A percentile compares a stretch with the other conserved stretches of the same genome.
Evolutionary conservation across 2,888 invertebrate genomes (phyloP).

Genomic region (Seladonia tumulorum): DNA sequence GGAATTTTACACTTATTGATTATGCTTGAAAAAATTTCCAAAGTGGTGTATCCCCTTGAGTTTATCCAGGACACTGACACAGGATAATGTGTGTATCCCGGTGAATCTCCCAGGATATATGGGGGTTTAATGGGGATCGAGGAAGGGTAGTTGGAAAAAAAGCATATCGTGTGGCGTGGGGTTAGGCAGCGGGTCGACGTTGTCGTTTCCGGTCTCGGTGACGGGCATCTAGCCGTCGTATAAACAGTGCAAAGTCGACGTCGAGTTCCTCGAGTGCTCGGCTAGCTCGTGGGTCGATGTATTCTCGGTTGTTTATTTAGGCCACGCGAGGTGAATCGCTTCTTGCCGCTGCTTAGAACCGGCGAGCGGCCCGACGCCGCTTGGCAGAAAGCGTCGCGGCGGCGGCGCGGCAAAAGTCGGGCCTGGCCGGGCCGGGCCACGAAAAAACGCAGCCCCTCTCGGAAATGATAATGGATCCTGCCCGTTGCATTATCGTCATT

Average conservation of each 20-base stretch:
- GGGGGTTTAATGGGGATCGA: too few species aligned
- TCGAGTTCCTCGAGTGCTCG: slow-evolving; percentile 64
- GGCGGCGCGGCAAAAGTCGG: neutral
- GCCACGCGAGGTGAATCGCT: slow-evolving; percentile 83
- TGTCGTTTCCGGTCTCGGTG: slow-evolving; percentile 45
- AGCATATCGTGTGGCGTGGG: neutral
- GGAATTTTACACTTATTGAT: too few species aligned
- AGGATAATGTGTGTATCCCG: too few species aligned
- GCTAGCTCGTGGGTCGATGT: slow-evolving; percentile 81
- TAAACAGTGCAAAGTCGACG: slow-evolving; percentile 60
- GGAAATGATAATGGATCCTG: slow-evolving; percentile 50
- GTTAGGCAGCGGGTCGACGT: neutral
- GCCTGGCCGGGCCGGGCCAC: neutral
- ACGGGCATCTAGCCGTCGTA: slow-evolving; percentile 36
- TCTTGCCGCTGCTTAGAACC: slow-evolving; percentile 65
- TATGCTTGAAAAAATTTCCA: too few species aligned
- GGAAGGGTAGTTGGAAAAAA: neutral
- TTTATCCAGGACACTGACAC: too few species aligned
- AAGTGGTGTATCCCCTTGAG: too few species aligned
- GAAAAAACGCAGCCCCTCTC: slow-evolving; percentile 50
- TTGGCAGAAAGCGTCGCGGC: slow-evolving; percentile 2
- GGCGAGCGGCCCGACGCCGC: slow-evolving; percentile 34
- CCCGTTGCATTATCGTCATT: slow-evolving; percentile 54
- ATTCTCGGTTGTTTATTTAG: slow-evolving; percentile 85
- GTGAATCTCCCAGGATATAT: too few species aligned